phyloP scores from a whole-genome alignment of 2,797 vertebrate genomes.

The Garrulus glandarius region DNA sequence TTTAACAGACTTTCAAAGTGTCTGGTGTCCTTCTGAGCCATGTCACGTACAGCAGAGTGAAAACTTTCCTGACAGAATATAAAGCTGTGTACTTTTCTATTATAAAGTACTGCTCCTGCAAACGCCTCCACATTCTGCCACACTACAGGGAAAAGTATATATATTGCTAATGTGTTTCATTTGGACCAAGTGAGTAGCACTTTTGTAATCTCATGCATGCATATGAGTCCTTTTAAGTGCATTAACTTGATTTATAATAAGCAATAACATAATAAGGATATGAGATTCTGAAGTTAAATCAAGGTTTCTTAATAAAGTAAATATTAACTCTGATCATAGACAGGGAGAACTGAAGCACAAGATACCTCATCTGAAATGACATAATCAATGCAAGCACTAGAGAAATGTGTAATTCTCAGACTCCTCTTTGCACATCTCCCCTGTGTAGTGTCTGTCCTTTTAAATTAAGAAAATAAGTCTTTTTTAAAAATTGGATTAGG shows the following conservation, averaged over 20 bases:
- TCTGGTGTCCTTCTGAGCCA: background rate
- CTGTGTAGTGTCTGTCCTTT: background rate
- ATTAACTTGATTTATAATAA: conserved; percentile 25
- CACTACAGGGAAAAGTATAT: background rate
- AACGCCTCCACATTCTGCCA: background rate
- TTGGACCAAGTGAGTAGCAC: background rate
- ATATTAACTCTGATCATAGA: conserved; percentile 5
- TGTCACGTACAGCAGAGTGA: background rate
- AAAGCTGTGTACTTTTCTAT: background rate
- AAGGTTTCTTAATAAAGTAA: conserved; percentile 1
- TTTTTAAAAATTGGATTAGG: background rate
- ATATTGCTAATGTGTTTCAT: background rate
- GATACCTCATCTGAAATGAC: background rate
- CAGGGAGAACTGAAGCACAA: background rate
- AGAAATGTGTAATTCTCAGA: background rate
- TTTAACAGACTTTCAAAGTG: background rate
- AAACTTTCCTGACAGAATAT: background rate
- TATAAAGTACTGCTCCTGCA: background rate
- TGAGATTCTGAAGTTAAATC: conserved; percentile 16
- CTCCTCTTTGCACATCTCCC: background rate
- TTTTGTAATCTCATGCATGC: background rate
- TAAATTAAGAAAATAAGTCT: background rate
- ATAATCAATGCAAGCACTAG: background rate
- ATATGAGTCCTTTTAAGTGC: background rate
- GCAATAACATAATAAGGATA: conserved; percentile 6